phyloP scores from a whole-genome alignment of 1,140 invertebrate species.

The Alviniconcha marisindica region DNA sequence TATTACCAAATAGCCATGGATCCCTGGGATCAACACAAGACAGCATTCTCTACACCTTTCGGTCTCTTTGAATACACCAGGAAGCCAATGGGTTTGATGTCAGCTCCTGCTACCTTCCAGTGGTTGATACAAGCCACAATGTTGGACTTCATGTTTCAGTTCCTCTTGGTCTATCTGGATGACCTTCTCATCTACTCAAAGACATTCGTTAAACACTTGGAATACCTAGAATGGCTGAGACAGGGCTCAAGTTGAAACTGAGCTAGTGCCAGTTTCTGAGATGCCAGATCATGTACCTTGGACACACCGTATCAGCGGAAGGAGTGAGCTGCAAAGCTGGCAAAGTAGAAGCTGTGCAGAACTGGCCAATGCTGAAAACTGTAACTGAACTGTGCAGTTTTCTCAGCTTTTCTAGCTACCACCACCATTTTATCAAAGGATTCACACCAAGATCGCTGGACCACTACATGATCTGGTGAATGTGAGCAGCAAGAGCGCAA shows the following conservation, averaged over 20 bases:
- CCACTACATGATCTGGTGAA: slow-evolving; percentile 49
- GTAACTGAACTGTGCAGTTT: slow-evolving; percentile 61
- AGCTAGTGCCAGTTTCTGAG: slow-evolving; percentile 18
- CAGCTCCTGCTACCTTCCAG: background rate
- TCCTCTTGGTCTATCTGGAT: slow-evolving; percentile 60
- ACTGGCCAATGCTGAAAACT: slow-evolving; percentile 61
- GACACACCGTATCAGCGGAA: slow-evolving; percentile 22
- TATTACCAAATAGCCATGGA: slow-evolving; percentile 18
- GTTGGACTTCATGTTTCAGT: slow-evolving; percentile 57
- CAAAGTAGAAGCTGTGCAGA: slow-evolving; percentile 62
- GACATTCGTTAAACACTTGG: slow-evolving; percentile 53
- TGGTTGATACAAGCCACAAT: slow-evolving; percentile 17
- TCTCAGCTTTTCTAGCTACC: slow-evolving; percentile 59
- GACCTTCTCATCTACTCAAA: slow-evolving; percentile 60
- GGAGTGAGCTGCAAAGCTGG: slow-evolving; percentile 1
- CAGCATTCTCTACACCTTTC: background rate
- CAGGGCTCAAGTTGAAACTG: background rate
- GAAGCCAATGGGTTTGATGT: background rate
- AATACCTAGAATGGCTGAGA: slow-evolving; percentile 51
- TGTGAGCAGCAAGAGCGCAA: too few relatives aligned
- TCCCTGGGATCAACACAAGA: background rate
- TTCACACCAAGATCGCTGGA: slow-evolving; percentile 58
- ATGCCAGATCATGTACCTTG: slow-evolving; percentile 31
- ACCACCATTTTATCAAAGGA: slow-evolving; percentile 56
- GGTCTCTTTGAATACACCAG: slow-evolving; percentile 24